Conservation (phyloP, 2,888 invertebrate species). For the Ophion slaviceki region DNA sequence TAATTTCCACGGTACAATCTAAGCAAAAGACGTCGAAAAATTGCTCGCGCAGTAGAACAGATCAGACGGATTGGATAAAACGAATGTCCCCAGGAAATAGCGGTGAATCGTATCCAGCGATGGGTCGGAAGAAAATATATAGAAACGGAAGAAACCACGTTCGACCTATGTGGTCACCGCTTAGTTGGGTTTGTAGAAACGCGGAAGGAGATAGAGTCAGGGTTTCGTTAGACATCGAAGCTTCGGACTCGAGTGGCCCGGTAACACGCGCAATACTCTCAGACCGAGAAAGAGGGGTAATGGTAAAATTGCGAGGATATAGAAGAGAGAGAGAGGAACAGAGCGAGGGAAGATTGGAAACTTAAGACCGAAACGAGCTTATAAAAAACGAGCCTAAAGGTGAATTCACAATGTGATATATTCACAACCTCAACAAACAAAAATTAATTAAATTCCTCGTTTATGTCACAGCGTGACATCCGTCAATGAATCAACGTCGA, state of each 20-base stretch:
- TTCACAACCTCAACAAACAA: not conserved
- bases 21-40: not conserved
- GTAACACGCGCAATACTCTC: slow-evolving; percentile 27
- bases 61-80: slow-evolving; percentile 8
- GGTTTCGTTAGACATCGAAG: slow-evolving; percentile 51
- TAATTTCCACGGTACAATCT: not conserved
- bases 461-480: too few species aligned
- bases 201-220: slow-evolving; percentile 41
- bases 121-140: slow-evolving; percentile 3
- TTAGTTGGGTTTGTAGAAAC: slow-evolving; percentile 40
- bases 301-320: slow-evolving; percentile 9
- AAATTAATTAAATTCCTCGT: not conserved
- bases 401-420: slow-evolving; percentile 6
- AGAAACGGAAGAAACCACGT: slow-evolving; percentile 38
- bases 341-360: slow-evolving; percentile 21
- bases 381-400: slow-evolving; percentile 21
- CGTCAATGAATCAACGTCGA: too few species aligned
- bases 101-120: slow-evolving; percentile 7
- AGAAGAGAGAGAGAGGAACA: not conserved
- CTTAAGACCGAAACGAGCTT: slow-evolving; percentile 19
- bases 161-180: slow-evolving; percentile 49
- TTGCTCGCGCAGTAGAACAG: not conserved
- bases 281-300: slow-evolving; percentile 26
- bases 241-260: slow-evolving; percentile 42
- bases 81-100: slow-evolving; percentile 22